Conservation (phyloP, 2,113 vertebrate genomes). For the Anser brachyrhynchus region DNA sequence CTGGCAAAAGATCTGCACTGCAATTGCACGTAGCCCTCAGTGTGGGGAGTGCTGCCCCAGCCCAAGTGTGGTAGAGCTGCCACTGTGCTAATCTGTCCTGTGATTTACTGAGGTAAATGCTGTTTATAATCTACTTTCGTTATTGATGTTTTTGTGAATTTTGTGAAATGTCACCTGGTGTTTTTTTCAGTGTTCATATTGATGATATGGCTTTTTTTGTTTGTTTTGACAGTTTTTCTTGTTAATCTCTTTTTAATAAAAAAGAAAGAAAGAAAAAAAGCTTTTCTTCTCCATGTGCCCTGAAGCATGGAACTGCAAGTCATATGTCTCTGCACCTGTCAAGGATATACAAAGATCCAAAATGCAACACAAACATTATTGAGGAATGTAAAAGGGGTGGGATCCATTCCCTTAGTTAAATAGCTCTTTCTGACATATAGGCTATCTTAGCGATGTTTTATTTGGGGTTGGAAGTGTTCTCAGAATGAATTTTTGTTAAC, state of each 20-base stretch:
- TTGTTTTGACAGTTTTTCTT: neutral
- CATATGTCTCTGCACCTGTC: slow-evolving; percentile 14
- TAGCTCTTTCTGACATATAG: neutral
- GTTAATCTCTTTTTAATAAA: slow-evolving; percentile 27
- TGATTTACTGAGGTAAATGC: neutral
- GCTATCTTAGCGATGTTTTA: neutral
- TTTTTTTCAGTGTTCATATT: neutral
- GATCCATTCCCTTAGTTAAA: neutral
- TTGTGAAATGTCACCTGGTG: neutral
- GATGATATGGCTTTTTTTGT: neutral
- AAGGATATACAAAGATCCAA: neutral
- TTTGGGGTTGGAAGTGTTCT: neutral
- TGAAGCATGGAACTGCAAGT: neutral
- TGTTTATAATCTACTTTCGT: neutral
- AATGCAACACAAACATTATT: neutral
- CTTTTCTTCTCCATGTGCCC: neutral
- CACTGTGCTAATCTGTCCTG: neutral
- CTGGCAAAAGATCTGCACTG: fast-evolving
- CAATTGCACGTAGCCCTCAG: fast-evolving
- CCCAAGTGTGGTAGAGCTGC: neutral
- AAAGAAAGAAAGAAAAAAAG: neutral
- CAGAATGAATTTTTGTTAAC: slow-evolving; percentile 5
- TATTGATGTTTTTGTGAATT: neutral
- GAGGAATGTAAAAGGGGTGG: neutral
- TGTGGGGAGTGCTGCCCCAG: neutral